Base-by-base conservation (phyloP, 1,140 invertebrate genomes). In the Bombyx mori region DNA sequence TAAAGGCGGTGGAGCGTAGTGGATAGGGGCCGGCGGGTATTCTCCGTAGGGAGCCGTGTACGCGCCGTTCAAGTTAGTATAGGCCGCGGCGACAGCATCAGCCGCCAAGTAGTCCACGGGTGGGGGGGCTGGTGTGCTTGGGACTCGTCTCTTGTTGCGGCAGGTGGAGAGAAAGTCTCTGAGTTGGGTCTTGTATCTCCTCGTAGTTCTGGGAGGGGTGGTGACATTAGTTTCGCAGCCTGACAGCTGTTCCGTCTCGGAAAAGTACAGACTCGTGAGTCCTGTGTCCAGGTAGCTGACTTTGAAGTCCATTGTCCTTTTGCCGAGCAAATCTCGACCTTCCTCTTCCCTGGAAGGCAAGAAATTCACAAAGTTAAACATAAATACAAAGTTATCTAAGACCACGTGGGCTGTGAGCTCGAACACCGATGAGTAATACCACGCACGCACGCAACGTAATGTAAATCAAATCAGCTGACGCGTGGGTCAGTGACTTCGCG, bases 231-330 rank as follows among this genome's bases (percentile, higher is more conserved):
- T 88, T 66, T 73, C 89, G 77, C 76, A 88, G 43, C 88, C 89
- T 1, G 95, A 90, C n/a, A 97, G 83, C 73, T 95, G 93, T 67
- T 96, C 94, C 42, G 91, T 91, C 73, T 97, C 95, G 3, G 94
- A 94, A 79, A 97, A 96, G 79, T 97, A 97, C 18, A 94, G 93
- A 71, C 94, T 96, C 1, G 95, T 95, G 51, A 98, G 88, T 2
- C 96, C 96, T 0, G 96, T 96, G 73, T 98, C 97, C 69, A 97
- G 89, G 82, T 99, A 99, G 72, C 97, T 98, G 18, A 99, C 96
- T 91, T 99, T 99, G 79, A 99, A 99, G 82, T 99, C 98, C 95
- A 98, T 99, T 1, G 97, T 99, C 57, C 98, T 92, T 85, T 99
- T 99, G 7, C 97, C 96, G 7, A 98, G 91, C 44, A 99, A 88